phyloP scores from a whole-genome alignment of 2,888 invertebrate species.

The Actias luna region DNA sequence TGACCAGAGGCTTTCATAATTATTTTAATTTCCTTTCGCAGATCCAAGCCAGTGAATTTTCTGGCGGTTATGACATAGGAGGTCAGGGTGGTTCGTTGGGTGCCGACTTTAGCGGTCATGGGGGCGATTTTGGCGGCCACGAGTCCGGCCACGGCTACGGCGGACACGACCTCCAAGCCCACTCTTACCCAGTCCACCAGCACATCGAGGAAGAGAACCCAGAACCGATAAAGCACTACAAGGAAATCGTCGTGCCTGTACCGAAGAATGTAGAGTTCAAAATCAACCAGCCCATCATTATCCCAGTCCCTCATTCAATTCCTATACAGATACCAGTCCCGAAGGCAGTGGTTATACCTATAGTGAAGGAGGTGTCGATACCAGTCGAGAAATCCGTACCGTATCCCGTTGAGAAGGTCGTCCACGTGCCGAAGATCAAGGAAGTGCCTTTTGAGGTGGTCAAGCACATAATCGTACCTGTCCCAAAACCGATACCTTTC shows the following conservation, averaged over 20 bases:
- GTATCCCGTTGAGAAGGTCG: constrained; percentile 85
- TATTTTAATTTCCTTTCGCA: constrained; percentile 34
- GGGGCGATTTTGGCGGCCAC: constrained; percentile 41
- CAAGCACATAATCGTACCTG: constrained; percentile 85
- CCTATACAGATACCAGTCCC: constrained; percentile 86
- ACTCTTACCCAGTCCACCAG: constrained; percentile 82
- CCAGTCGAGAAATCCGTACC: constrained; percentile 88
- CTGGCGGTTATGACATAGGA: constrained; percentile 47
- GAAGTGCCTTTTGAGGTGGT: constrained; percentile 86
- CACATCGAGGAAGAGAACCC: constrained; percentile 87
- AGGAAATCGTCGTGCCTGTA: constrained; percentile 84
- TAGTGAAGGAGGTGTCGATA: constrained; percentile 85
- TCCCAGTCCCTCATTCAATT: constrained; percentile 84
- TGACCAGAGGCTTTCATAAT: too few relatives aligned
- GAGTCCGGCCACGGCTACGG: constrained; percentile 47
- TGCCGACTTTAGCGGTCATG: constrained; percentile 30
- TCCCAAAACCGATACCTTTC: constrained; percentile 86
- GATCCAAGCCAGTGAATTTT: constrained; percentile 67
- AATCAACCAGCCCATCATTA: constrained; percentile 79
- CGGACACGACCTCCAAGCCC: constrained; percentile 59
- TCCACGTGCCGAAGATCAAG: constrained; percentile 85
- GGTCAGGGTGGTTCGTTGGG: constrained; percentile 33
- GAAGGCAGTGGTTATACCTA: constrained; percentile 85
- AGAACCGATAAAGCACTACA: constrained; percentile 85
- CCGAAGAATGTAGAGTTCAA: constrained; percentile 83